Evolutionary conservation across 2,113 vertebrate species (phyloP), one percentile per base, ranked within the genome.

Genomic region (Myrmophylax atrothorax): DNA sequence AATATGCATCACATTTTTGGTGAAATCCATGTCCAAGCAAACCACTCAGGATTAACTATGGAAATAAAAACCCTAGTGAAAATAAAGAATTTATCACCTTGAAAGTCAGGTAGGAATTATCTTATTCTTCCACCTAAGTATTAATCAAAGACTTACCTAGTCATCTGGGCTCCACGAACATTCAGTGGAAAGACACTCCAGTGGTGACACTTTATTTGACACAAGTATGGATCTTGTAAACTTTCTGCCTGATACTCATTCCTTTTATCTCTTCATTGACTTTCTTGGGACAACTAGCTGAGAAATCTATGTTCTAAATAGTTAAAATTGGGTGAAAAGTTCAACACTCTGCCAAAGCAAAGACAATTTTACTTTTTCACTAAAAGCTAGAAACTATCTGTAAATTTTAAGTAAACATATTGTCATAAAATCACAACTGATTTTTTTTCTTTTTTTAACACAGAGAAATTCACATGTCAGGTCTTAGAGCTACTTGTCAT

Each of bases 51-150:
- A 96, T 94, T 95, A 94, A 94, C 74, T 37, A 59, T 3, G 7
- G 24, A 92, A 95, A 88, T 87, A 95, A 96, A 95, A 95, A 82
- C 89, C 59, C 22, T 64, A 68, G 26, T 62, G 55, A 89, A 94
- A 96, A 94, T 67, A 53, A 6, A 64, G 35, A 9, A 64, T 92
- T 53, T 63, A 28, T 52, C 52, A 49, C 60, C 60, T 93, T 78
- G 60, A 95, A 94, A 96, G 20, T 69, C 42, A 91, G 28, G 19
- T 50, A 35, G 4, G 6, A 52, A 83, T 86, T 52, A 63, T 56
- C 4, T 59, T 26, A 64, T 75, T 88, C 58, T 31, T 4, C 16
- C 23, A 56, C 44, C 9, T 44, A 44, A 78, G 82, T 4, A 25
- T 52, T 33, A 63, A 7, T 24, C 13, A 62, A 33, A 72, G 4